phyloP scores from a whole-genome alignment of 2,888 invertebrate genomes.

The Pecten maximus region DNA sequence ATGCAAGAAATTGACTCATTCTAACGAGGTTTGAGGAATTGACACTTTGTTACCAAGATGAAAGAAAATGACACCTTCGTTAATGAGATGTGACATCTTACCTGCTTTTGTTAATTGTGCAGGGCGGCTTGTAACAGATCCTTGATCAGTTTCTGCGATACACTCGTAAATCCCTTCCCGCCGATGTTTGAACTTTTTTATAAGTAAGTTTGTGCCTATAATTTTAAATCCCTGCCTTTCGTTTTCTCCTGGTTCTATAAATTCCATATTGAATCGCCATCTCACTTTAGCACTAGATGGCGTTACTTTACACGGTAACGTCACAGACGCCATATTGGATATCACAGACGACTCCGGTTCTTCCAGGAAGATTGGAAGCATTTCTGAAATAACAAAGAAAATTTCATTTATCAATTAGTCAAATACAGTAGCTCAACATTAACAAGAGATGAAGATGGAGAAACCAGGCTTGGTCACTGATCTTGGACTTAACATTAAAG shows the following conservation, averaged over 20 bases:
- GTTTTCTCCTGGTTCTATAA: slow-evolving; percentile 53
- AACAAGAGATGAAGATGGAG: too few relatives aligned
- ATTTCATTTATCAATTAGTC: too few relatives aligned
- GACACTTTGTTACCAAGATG: too few relatives aligned
- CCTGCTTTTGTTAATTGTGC: slow-evolving; percentile 68
- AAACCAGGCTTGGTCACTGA: too few relatives aligned
- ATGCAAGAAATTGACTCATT: too few relatives aligned
- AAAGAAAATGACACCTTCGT: neutral
- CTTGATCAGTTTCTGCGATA: slow-evolving; percentile 59
- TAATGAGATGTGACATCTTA: slow-evolving; percentile 39
- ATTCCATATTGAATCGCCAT: slow-evolving; percentile 65
- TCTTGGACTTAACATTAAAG: too few relatives aligned
- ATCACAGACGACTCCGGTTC: slow-evolving; percentile 66
- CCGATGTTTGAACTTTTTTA: slow-evolving; percentile 57
- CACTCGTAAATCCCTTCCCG: slow-evolving; percentile 63
- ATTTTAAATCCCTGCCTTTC: slow-evolving; percentile 62
- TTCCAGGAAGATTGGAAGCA: slow-evolving; percentile 61
- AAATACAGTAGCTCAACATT: too few relatives aligned
- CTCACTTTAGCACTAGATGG: slow-evolving; percentile 61
- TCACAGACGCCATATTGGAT: slow-evolving; percentile 61
- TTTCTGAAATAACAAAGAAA: slow-evolving; percentile 64
- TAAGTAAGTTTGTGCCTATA: slow-evolving; percentile 60
- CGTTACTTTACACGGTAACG: slow-evolving; percentile 60
- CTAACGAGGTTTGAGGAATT: too few relatives aligned
- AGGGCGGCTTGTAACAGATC: slow-evolving; percentile 61